Evolutionary conservation across 2,888 invertebrate genomes (phyloP), one percentile per base, ranked within the genome.

Genomic region (Ormyrus labotus): DNA sequence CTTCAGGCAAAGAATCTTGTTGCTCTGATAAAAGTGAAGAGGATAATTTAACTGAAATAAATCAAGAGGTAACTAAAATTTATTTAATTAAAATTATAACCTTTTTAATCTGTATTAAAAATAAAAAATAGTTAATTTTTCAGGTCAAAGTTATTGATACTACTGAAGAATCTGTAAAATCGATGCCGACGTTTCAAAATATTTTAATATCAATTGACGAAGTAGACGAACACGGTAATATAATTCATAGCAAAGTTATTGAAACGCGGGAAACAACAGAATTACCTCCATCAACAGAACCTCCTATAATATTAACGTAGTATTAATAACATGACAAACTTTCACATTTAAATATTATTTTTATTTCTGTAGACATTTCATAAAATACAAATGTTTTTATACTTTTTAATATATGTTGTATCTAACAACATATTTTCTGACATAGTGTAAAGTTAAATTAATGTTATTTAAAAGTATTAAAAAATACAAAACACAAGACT

Each of bases 131-230:
- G 71, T 67, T 34, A 65, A 70, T 63, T 57, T n/a, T 83, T 65
- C 19, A 86, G 86, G 83, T 85, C 3, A 85, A 85, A 78, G 84
- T 11, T 55, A 82, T 48, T 13, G 82, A 80, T 61, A 78, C 76
- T 45, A 81, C 83, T 19, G 79, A 83, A n/a, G 69, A 76, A 11
- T 80, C 71, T 55, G 78, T 64, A 19, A 82, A 78, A 67, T 80
- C 78, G 8, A 71, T 75, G 78, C 74, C 81, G 19, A 61, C 78
- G 7, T 68, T 75, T 70, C 81, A 68, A 47, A 71, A 64, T 71
- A 93, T 95, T 55, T 92, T 94, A 82, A 94, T 95, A 81, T 93
- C 93, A 0, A 93, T 95, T 88, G 93, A 93, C 80, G 94, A 95
- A 87, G 91, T 94, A 0, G 95, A 95, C 85, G 93, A 93, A 13